Conservation (phyloP, 1,140 invertebrate species). For the Anastrepha obliqua region DNA sequence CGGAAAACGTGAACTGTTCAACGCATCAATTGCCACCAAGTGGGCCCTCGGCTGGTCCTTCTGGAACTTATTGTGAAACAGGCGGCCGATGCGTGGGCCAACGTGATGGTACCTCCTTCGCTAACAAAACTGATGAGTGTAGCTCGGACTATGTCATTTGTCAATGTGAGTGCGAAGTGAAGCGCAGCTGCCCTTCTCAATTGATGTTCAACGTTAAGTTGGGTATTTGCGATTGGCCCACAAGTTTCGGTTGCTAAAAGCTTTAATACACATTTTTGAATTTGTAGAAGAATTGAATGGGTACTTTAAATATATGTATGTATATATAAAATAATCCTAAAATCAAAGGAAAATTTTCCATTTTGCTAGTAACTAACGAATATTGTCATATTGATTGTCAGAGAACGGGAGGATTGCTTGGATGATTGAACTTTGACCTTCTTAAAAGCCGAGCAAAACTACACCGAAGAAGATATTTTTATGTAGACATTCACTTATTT, state of each 20-base stretch:
- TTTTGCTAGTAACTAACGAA: too few species aligned
- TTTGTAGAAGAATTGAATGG: too few species aligned
- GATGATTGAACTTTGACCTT: too few species aligned
- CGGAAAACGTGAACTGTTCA: slow-evolving; percentile 49
- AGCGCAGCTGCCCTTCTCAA: slow-evolving; percentile 57
- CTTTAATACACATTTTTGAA: neutral
- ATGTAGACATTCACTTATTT: too few species aligned
- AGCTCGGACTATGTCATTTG: slow-evolving; percentile 47
- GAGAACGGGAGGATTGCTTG: too few species aligned
- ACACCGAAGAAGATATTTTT: too few species aligned
- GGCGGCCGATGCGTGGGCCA: slow-evolving; percentile 33
- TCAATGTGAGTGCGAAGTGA: slow-evolving; percentile 57
- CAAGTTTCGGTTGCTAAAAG: slow-evolving; percentile 42
- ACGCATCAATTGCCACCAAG: slow-evolving; percentile 25
- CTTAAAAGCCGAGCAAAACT: too few species aligned
- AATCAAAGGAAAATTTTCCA: too few species aligned
- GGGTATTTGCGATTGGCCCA: slow-evolving; percentile 63
- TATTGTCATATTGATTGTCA: too few species aligned
- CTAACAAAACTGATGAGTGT: neutral
- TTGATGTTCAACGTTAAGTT: slow-evolving; percentile 63
- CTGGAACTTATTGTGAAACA: slow-evolving; percentile 52
- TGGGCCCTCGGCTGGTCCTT: slow-evolving; percentile 54
- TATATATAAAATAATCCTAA: too few species aligned
- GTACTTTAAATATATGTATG: too few species aligned
- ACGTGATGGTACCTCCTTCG: slow-evolving; percentile 48